Conservation (phyloP, 2,888 invertebrate species). For the Drosophila suboccidentalis region DNA sequence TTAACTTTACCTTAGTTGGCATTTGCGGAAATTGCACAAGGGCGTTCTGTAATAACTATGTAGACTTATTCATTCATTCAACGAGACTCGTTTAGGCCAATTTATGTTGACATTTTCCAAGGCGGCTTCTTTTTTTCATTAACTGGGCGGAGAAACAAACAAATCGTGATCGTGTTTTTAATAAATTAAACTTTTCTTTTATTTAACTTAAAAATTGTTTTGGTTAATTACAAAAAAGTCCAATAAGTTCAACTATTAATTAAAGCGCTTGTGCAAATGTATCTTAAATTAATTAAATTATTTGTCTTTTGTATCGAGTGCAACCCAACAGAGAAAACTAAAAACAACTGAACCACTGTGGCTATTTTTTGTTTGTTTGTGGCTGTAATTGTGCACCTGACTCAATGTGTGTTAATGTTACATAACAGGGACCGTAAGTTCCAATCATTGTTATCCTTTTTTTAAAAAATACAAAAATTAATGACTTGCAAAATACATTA, state of each 20-base stretch:
- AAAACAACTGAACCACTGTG: conserved; percentile 27
- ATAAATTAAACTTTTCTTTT: conserved; percentile 78
- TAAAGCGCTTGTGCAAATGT: conserved; percentile 44
- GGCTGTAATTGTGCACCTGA: not conserved
- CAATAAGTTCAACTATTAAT: conserved; percentile 45
- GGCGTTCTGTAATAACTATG: conserved; percentile 49
- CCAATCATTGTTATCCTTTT: not conserved
- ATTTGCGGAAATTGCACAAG: conserved; percentile 72
- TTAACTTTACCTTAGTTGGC: conserved; percentile 72
- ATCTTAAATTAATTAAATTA: conserved; percentile 55
- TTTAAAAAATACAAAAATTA: not conserved
- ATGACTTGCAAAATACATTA: too few relatives aligned
- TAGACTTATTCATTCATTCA: conserved; percentile 13
- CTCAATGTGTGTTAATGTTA: conserved; percentile 6
- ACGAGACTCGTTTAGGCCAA: conserved; percentile 33
- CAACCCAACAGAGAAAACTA: conserved; percentile 46
- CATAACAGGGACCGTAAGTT: not conserved
- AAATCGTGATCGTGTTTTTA: conserved; percentile 48
- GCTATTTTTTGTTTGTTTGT: not conserved
- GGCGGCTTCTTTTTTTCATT: conserved; percentile 19
- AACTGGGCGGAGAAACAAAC: conserved; percentile 1
- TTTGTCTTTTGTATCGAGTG: conserved; percentile 52
- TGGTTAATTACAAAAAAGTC: conserved; percentile 80
- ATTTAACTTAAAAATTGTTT: conserved; percentile 74
- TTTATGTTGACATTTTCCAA: conserved; percentile 68